phyloP scores from a whole-genome alignment of 2,113 vertebrate genomes.

The Megaleporinus macrocephalus region DNA sequence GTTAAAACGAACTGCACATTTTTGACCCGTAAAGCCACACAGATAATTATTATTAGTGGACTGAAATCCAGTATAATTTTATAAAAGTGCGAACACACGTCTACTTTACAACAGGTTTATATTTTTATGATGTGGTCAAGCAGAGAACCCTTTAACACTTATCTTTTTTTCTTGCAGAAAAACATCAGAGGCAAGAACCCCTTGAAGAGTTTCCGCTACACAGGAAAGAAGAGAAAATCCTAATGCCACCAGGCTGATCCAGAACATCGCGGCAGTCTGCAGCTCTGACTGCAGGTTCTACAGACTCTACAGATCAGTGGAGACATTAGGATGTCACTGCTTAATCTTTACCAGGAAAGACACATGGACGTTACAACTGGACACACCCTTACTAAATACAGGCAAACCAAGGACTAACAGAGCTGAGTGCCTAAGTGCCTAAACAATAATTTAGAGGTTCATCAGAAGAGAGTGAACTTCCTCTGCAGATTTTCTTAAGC shows the following conservation, averaged over 20 bases:
- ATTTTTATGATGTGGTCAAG: background rate
- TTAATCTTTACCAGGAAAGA: background rate
- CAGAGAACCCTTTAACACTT: too few relatives aligned
- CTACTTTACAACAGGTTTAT: background rate
- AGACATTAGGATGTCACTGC: background rate
- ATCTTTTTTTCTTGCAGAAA: constrained; percentile 53
- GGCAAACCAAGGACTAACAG: background rate
- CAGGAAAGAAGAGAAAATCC: constrained; percentile 51
- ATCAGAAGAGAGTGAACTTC: too few relatives aligned
- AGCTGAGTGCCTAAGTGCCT: background rate
- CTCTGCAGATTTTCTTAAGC: too few relatives aligned
- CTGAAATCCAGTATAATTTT: too few relatives aligned
- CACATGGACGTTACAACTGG: background rate
- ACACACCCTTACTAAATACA: background rate
- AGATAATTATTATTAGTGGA: too few relatives aligned
- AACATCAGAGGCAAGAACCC: constrained; percentile 71
- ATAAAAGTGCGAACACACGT: background rate
- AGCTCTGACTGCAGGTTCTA: background rate
- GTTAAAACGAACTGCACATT: too few relatives aligned
- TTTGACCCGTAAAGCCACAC: too few relatives aligned
- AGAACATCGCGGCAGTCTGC: background rate
- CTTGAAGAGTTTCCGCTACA: constrained; percentile 76
- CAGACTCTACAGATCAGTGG: background rate
- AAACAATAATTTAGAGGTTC: background rate
- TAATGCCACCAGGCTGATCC: constrained; percentile 29